Percentiles rank a stretch among this genome's conserved stretches.
These are phyloP conservation scores for Cartodere bifasciata DNA, from an alignment of 2,888 invertebrate genomes.

Conservation along the genomic window DNA sequence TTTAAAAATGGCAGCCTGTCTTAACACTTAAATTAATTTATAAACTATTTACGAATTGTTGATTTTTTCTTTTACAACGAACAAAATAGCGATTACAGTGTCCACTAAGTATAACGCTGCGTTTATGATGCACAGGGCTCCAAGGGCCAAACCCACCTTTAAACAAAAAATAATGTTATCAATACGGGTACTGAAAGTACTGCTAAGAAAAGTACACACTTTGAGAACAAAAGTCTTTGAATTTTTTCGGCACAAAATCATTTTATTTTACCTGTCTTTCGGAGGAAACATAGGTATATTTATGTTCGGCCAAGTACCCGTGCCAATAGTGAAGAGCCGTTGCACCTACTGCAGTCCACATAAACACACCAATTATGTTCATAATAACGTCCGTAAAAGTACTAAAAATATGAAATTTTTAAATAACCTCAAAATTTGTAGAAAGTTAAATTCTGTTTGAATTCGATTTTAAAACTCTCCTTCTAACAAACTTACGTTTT, in stretches of 20 bases:
- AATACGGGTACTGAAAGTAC: not conserved
- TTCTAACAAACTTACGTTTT: constrained; percentile 45
- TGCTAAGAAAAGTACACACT: not conserved
- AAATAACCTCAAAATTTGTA: not conserved
- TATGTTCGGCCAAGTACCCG: constrained; percentile 71
- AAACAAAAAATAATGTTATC: not conserved
- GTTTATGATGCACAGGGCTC: constrained; percentile 65
- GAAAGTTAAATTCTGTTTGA: not conserved
- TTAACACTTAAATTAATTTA: no score
- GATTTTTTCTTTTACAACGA: constrained; percentile 20
- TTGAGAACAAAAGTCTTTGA: not conserved
- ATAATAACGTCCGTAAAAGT: constrained; percentile 69
- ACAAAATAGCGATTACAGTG: constrained; percentile 58
- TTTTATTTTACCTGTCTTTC: constrained; percentile 49
- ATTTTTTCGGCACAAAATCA: not conserved
- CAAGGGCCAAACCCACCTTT: constrained; percentile 63
- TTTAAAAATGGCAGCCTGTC: no score
- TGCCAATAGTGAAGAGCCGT: constrained; percentile 84
- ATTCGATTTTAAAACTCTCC: not conserved
- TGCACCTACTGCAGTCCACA: constrained; percentile 77
- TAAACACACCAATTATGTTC: constrained; percentile 74
- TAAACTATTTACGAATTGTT: no score
- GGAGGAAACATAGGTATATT: constrained; percentile 56
- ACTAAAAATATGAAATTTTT: constrained; percentile 34
- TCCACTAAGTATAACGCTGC: constrained; percentile 73